Evolutionary conservation across 2,113 vertebrate species (phyloP), one percentile per base, ranked within the genome.

Genomic region (Mystacornis crossleyi): DNA sequence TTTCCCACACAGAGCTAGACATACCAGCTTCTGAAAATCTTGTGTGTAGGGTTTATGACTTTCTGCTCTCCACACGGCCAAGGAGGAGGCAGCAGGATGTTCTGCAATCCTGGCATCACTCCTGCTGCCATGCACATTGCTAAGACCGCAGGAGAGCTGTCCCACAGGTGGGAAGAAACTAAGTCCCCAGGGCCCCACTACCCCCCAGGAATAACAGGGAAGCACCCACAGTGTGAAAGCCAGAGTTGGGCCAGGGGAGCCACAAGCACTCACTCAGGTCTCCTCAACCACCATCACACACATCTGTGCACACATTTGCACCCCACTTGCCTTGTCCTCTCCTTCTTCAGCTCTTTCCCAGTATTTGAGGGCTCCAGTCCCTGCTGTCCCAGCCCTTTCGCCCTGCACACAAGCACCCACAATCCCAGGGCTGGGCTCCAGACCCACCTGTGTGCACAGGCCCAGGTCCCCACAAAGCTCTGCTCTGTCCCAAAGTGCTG

Each of bases 1-100:
- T 14, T 43, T 43, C 42, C 42, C 64, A 14, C 51, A 24, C 18
- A 14, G 20, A 25, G 31, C 11, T 17, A 38, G 29, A 7, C 29
- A 18, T 2, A 29, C 8, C 69, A 72, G 47, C 33, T 93, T 65
- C 58, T 86, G 45, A 67, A 81, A 77, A 64, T 20, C 47, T 28
- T 17, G 31, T 14, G n/a, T 0, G 0, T 2, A 18, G 2, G 23
- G 12, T 42, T 17, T 42, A 5, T 6, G 71, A 40, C 10, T 16
- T 64, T 21, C 50, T 74, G 29, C 40, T 67, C 42, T 74, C 48
- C 57, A 7, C 1, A 14, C 2, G 18, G 58, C 62, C 8, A 0
- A 51, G 48, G 45, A 85, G 26, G 36, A 80, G 54, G 47, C 36
- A 84, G 58, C 17, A 81, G 78, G 48, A 69, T n/a, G 40, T 38